Conservation (phyloP, 1,140 invertebrate genomes). For the Colletes latitarsis region DNA sequence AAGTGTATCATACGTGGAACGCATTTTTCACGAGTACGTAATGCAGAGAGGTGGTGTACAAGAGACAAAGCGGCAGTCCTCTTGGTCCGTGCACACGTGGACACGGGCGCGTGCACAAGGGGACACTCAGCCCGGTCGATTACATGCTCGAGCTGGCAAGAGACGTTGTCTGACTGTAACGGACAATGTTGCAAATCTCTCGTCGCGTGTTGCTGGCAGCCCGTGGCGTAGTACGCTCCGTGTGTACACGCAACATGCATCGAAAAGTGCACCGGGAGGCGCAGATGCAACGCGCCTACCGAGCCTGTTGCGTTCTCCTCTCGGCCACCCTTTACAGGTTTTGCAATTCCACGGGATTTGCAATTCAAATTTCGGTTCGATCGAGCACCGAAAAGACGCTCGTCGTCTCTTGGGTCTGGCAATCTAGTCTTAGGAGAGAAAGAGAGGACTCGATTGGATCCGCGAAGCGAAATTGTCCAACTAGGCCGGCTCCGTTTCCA, state of each 20-base stretch:
- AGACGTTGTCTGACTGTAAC: constrained; percentile 52
- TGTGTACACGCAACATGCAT: constrained; percentile 6
- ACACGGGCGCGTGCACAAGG: constrained; percentile 16
- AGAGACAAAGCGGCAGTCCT: constrained; percentile 35
- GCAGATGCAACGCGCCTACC: constrained; percentile 33
- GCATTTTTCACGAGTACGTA: constrained; percentile 28
- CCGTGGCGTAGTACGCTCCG: neutral
- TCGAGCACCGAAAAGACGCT: constrained; percentile 30
- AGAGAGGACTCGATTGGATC: neutral
- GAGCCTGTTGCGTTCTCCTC: constrained; percentile 59
- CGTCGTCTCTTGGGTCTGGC: neutral
- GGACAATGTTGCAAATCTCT: constrained; percentile 66
- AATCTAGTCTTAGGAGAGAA: neutral
- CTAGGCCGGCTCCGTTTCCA: neutral
- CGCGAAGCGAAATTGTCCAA: neutral
- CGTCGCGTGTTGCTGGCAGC: constrained; percentile 3
- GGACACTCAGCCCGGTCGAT: constrained; percentile 59
- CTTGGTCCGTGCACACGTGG: neutral
- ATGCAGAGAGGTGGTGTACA: neutral
- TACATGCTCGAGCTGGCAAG: constrained; percentile 62
- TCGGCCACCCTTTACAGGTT: neutral
- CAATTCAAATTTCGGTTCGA: constrained; percentile 54
- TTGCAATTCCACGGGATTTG: constrained; percentile 51
- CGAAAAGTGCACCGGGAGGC: constrained; percentile 21
- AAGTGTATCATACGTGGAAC: constrained; percentile 22